phyloP scores from a whole-genome alignment of 1,140 invertebrate genomes.

The Eulimnadia texana region DNA sequence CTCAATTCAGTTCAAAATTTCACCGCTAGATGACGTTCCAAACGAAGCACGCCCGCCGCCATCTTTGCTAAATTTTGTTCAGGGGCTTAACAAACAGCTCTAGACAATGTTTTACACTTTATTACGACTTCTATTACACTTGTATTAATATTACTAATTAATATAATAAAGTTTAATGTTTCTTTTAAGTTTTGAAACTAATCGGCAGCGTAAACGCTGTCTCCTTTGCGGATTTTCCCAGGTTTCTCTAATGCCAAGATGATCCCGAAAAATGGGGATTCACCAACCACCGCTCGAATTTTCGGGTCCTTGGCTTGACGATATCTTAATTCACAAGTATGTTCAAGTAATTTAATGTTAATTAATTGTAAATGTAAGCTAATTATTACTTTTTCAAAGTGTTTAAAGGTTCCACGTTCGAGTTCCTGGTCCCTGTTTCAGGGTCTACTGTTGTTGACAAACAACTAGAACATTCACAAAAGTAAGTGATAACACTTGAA shows the following conservation, averaged over 20 bases:
- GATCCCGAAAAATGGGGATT: slow-evolving; percentile 9
- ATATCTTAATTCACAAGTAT: slow-evolving; percentile 4
- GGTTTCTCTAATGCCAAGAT: slow-evolving; percentile 1
- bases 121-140: too few relatives aligned
- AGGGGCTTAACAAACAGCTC: too few relatives aligned
- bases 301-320: slow-evolving; percentile 2
- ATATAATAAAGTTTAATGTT: too few relatives aligned
- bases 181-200: too few relatives aligned
- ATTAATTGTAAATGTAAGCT: too few relatives aligned
- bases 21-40: too few relatives aligned
- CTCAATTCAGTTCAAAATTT: too few relatives aligned
- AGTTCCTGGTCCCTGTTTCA: neutral
- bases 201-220: slow-evolving; percentile 1
- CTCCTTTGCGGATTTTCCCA: neutral
- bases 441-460: slow-evolving; percentile 10
- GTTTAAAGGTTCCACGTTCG: slow-evolving; percentile 5
- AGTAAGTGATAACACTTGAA: neutral
- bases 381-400: slow-evolving; percentile 5
- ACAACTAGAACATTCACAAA: slow-evolving; percentile 5
- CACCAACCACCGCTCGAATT: neutral
- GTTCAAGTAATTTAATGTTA: too few relatives aligned
- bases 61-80: too few relatives aligned
- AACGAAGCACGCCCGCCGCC: too few relatives aligned
- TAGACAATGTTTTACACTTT: too few relatives aligned
- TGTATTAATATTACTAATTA: too few relatives aligned